Evolutionary conservation across 2,888 invertebrate genomes (phyloP).

Genomic region (Minunthozetes semirufus): DNA sequence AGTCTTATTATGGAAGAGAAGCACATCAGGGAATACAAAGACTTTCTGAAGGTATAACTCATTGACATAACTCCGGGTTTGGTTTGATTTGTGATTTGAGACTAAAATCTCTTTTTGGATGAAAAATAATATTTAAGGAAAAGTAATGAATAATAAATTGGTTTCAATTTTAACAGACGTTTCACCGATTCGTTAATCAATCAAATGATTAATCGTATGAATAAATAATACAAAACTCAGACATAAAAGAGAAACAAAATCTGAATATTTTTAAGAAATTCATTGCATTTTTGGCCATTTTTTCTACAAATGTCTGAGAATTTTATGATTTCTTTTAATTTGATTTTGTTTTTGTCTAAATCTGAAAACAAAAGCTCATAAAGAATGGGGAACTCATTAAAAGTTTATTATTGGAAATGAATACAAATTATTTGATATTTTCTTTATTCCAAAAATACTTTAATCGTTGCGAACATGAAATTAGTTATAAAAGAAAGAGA

Average conservation of each 20-base stretch:
- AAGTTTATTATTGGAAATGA: no score
- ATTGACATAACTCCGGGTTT: not conserved
- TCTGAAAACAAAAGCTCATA: no score
- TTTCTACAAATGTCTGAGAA: no score
- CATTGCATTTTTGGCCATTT: not conserved
- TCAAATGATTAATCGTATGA: not conserved
- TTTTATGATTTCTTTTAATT: no score
- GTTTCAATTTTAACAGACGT: no score
- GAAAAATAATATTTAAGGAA: no score
- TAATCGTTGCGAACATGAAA: no score
- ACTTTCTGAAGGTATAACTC: constrained; percentile 57
- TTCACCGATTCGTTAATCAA: not conserved
- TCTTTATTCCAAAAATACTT: no score
- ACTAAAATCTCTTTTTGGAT: not conserved
- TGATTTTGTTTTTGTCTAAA: no score
- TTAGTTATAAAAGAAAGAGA: not conserved
- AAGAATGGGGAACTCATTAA: no score
- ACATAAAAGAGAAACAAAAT: not conserved
- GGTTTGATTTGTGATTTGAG: not conserved
- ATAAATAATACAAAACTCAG: not conserved
- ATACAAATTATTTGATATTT: no score
- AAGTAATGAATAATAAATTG: no score
- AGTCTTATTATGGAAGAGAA: constrained; percentile 39
- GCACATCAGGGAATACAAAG: constrained; percentile 37
- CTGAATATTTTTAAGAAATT: not conserved